These are phyloP conservation scores for Cyrtorhinus lividipennis DNA, from an alignment of 1,140 invertebrate species.

Conservation along the genomic window DNA sequence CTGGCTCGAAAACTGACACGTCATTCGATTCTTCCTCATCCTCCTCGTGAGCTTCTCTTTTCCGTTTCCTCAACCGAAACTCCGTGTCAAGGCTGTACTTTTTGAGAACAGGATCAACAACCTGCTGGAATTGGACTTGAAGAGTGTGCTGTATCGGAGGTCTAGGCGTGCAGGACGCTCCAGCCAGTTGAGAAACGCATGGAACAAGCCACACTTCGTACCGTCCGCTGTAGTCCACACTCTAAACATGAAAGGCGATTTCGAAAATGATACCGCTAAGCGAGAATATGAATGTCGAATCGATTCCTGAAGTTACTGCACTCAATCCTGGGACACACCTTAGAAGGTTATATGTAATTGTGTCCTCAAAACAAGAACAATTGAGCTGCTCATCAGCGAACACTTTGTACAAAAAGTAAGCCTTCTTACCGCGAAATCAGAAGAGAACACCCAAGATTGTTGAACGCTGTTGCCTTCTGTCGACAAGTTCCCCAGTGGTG, in stretches of 20 bases:
- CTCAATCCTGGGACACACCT: too few species aligned
- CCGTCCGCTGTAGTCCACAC: background rate
- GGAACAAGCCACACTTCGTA: background rate
- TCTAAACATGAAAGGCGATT: too few species aligned
- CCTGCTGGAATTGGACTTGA: background rate
- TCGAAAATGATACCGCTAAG: background rate
- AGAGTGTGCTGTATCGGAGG: background rate
- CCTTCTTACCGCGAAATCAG: constrained; percentile 5
- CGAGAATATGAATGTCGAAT: too few species aligned
- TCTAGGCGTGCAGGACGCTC: background rate
- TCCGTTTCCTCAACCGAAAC: background rate
- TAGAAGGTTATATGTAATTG: background rate
- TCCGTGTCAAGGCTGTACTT: background rate
- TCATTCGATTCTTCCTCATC: background rate
- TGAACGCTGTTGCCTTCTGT: background rate
- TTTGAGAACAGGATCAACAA: background rate
- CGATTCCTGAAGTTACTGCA: too few species aligned
- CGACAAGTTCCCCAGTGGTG: background rate
- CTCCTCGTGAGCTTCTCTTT: background rate
- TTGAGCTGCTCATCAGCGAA: too few species aligned
- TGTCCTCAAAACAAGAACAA: background rate
- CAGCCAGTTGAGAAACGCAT: background rate
- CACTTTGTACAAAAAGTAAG: too few species aligned
- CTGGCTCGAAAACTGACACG: background rate
- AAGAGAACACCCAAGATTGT: constrained; percentile 3